Percentiles rank a stretch among this genome's conserved stretches.
These are phyloP conservation scores for Austrolebias charrua DNA, from an alignment of 2,797 vertebrate species.

Conservation along the genomic window DNA sequence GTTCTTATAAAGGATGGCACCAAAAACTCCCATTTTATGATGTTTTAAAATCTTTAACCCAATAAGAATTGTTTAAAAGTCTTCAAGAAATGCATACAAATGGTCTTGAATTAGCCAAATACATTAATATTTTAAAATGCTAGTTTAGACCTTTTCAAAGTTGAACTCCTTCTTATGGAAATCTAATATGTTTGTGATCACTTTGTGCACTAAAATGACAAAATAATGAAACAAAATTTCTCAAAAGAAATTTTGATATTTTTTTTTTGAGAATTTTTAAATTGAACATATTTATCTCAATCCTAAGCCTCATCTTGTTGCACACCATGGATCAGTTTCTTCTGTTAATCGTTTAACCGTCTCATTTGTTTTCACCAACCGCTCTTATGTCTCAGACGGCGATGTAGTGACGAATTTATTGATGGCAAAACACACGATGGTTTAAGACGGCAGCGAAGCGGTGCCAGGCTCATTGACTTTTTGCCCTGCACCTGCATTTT, in stretches of 20 bases:
- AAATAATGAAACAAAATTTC: too few species aligned
- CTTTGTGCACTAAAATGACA: too few species aligned
- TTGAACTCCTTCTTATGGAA: background rate
- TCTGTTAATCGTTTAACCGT: conserved; percentile 8
- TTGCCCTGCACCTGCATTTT: conserved; percentile 64
- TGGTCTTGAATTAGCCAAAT: too few species aligned
- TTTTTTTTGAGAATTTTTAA: background rate
- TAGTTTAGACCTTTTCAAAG: too few species aligned
- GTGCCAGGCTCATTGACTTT: conserved; percentile 61
- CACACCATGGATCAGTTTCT: background rate
- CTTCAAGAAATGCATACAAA: too few species aligned
- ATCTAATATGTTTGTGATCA: background rate
- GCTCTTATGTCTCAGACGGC: background rate
- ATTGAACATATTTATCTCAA: too few species aligned
- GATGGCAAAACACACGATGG: conserved; percentile 42
- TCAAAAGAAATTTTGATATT: too few species aligned
- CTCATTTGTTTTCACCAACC: conserved; percentile 32
- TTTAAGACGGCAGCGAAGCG: conserved; percentile 23
- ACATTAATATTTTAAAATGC: too few species aligned
- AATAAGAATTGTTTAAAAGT: too few species aligned
- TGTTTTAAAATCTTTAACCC: too few species aligned
- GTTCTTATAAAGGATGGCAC: too few species aligned
- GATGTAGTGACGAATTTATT: conserved; percentile 27
- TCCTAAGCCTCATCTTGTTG: background rate
- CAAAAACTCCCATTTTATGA: too few species aligned